These are phyloP conservation scores for Falcunculus frontatus DNA, from an alignment of 2,113 vertebrate genomes.

Conservation along the genomic window DNA sequence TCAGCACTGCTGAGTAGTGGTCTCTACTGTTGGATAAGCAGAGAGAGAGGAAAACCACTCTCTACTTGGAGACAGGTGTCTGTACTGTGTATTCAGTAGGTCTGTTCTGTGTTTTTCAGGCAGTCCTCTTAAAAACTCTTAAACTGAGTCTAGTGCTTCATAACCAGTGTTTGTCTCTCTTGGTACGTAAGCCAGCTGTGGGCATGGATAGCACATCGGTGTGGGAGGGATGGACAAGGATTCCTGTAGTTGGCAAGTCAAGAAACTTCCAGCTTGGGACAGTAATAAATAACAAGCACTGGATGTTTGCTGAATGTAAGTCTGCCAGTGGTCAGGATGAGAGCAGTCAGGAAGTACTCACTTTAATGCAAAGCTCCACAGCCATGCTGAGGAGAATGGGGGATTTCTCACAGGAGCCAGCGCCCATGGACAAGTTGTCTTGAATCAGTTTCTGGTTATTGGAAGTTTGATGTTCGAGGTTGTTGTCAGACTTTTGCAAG, in stretches of 20 bases:
- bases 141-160: background rate
- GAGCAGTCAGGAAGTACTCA: background rate
- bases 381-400: background rate
- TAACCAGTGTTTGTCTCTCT: background rate
- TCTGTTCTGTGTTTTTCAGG: background rate
- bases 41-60: background rate
- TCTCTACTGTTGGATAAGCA: background rate
- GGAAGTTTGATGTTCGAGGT: background rate
- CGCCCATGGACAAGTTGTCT: fast-evolving
- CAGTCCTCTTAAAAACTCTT: background rate
- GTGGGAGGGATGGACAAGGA: background rate
- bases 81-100: background rate
- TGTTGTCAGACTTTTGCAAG: background rate
- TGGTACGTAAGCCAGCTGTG: fast-evolving
- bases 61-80: background rate
- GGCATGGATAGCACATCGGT: fast-evolving
- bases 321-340: background rate
- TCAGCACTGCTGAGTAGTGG: background rate
- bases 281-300: background rate
- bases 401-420: background rate
- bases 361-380: background rate
- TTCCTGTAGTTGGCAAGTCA: background rate
- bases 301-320: background rate
- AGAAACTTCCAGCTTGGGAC: background rate
- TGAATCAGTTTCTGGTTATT: background rate